Conservation (phyloP, 2,888 invertebrate genomes). For the Helleia helle region DNA sequence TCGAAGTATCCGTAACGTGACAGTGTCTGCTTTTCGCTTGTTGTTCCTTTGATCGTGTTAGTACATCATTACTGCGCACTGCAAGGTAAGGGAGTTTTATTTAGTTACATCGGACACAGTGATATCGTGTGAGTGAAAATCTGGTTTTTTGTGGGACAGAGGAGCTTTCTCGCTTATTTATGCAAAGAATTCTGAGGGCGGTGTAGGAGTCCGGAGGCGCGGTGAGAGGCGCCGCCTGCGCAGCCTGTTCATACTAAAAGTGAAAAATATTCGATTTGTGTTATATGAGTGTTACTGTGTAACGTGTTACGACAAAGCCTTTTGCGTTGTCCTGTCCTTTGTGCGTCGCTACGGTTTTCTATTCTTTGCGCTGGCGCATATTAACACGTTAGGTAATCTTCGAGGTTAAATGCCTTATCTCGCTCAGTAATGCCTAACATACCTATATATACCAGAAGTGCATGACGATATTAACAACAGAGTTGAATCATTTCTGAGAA, state of each 20-base stretch:
- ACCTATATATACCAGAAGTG: neutral
- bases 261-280: constrained; percentile 46
- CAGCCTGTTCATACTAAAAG: constrained; percentile 53
- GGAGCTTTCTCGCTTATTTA: constrained; percentile 68
- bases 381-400: constrained; percentile 38
- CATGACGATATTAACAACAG: neutral
- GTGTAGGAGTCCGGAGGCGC: constrained; percentile 58
- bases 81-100: constrained; percentile 64
- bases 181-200: constrained; percentile 71
- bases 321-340: constrained; percentile 42
- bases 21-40: constrained; percentile 61
- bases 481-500: constrained; percentile 1
- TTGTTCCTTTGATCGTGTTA: constrained; percentile 64
- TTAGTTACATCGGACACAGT: constrained; percentile 56
- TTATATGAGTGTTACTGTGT: constrained; percentile 43
- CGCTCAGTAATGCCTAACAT: constrained; percentile 17
- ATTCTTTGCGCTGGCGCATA: constrained; percentile 40
- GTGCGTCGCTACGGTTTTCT: constrained; percentile 38
- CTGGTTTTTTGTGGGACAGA: constrained; percentile 33
- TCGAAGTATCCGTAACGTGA: constrained; percentile 67
- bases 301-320: constrained; percentile 34
- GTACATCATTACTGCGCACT: constrained; percentile 68
- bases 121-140: constrained; percentile 46
- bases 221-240: constrained; percentile 55
- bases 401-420: constrained; percentile 45